Percentiles rank a stretch among this genome's conserved stretches.
Conservation (phyloP, 2,888 invertebrate species). For the Unio pictorum region DNA sequence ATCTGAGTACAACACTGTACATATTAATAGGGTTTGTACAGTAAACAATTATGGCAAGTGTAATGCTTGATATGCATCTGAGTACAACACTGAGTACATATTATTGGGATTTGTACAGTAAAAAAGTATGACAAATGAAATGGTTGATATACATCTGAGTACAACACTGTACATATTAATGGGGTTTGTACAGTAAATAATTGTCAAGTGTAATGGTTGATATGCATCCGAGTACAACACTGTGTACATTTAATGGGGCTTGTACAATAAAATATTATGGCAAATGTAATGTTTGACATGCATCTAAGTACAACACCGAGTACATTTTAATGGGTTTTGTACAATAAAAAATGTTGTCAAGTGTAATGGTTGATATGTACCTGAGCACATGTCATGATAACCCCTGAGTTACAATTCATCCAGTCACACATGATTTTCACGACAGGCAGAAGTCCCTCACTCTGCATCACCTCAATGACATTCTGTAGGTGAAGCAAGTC, state of each 20-base stretch:
- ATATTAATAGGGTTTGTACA: too few relatives aligned
- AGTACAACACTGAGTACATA: too few relatives aligned
- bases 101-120: too few relatives aligned
- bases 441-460: conserved; percentile 76
- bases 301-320: not conserved
- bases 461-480: conserved; percentile 58
- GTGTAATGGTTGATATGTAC: conserved; percentile 33
- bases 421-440: conserved; percentile 88
- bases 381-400: conserved; percentile 75
- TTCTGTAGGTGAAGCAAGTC: conserved; percentile 55
- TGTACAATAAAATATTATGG: not conserved
- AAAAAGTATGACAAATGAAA: too few relatives aligned
- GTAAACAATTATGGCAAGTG: too few relatives aligned
- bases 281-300: not conserved
- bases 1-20: too few relatives aligned
- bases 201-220: not conserved
- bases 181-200: not conserved
- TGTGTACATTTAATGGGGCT: not conserved
- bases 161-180: too few relatives aligned
- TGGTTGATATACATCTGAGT: too few relatives aligned
- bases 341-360: not conserved
- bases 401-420: conserved; percentile 84
- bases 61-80: too few relatives aligned
- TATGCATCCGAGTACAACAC: not conserved
- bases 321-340: not conserved